Base-by-base conservation (phyloP, 2,797 vertebrate genomes). In the Eptatretus atami region DNA sequence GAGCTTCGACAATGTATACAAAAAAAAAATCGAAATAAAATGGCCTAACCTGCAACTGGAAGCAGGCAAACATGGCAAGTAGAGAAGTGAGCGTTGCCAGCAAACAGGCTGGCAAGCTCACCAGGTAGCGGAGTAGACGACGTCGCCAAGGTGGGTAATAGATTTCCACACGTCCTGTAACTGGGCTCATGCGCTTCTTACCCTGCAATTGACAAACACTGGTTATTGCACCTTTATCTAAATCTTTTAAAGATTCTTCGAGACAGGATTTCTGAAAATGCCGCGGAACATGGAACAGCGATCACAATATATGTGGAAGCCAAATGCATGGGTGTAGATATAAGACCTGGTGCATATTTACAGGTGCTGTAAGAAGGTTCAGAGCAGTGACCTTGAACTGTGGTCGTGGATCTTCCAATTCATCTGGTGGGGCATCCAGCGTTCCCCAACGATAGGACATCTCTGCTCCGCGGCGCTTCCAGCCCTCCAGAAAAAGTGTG, bases 71-170 rank as follows among this genome's bases (percentile, higher is more conserved):
- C 90, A 94, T 93, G 72, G 82, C 78, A 68, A 94, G 76, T 77
- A 96, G 93, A 77, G 86, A 82, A 25, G 83, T 75, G 72, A 76
- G 76, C 68, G 93, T 82, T 74, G 84, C 88, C 73, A 81, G 70
- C 69, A 90, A 72, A 73, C 90, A 94, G 70, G 93, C 66, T 13
- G 90, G 90, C 63, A 90, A 75, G 76, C 87, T 93, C 73, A 95
- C 83, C 60, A 90, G 76, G 76, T 82, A 81, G 74, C 82, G 80
- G 78, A 94, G 92, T 14, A 86, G 73, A 66, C 84, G 74, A 64
- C 86, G 79, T 72, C 87, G 82, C 90, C 90, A 96, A 0, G 84
- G 82, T 0, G 90, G 86, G 66, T 94, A 96, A 71, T 90, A 85
- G 66, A 87, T 82, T 70, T 96, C 90, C 73, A 94, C 87, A 0